phyloP scores from a whole-genome alignment of 2,113 vertebrate genomes.

The Synodontis membranacea region DNA sequence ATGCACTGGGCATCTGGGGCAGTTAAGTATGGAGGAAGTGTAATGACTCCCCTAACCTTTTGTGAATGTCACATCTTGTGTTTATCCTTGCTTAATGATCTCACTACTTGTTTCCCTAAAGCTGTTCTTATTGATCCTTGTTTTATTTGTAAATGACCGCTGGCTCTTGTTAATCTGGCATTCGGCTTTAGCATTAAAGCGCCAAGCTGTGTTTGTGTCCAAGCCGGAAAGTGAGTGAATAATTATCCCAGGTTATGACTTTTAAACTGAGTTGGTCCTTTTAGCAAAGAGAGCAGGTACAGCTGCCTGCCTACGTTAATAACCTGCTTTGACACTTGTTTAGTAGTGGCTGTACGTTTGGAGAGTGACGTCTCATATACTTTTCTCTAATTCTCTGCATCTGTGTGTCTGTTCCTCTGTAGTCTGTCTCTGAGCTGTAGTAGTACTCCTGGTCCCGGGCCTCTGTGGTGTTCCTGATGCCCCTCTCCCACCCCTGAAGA shows the following conservation, averaged over 20 bases:
- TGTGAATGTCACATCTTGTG: background rate
- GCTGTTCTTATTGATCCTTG: background rate
- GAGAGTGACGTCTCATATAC: background rate
- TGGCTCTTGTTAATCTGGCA: background rate
- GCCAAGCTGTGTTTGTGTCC: background rate
- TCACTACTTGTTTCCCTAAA: background rate
- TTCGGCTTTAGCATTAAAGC: background rate
- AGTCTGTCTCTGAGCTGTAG: constrained; percentile 88
- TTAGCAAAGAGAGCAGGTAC: background rate
- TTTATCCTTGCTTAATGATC: background rate
- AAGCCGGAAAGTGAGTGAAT: background rate
- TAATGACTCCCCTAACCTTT: background rate
- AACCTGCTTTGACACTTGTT: background rate
- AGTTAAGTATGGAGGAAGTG: background rate
- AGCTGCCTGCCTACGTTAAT: background rate
- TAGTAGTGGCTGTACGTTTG: background rate
- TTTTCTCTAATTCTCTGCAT: background rate
- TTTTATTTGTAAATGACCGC: background rate
- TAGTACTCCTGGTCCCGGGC: constrained; percentile 97
- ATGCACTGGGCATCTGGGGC: background rate
- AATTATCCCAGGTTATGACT: background rate
- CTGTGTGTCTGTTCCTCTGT: constrained; percentile 32
- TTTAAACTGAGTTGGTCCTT: background rate
- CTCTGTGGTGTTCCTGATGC: constrained; percentile 95
- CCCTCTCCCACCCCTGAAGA: constrained; percentile 96